Percentiles rank a stretch among this genome's conserved stretches.
phyloP scores from a whole-genome alignment of 2,113 vertebrate species.

The Anser brachyrhynchus region DNA sequence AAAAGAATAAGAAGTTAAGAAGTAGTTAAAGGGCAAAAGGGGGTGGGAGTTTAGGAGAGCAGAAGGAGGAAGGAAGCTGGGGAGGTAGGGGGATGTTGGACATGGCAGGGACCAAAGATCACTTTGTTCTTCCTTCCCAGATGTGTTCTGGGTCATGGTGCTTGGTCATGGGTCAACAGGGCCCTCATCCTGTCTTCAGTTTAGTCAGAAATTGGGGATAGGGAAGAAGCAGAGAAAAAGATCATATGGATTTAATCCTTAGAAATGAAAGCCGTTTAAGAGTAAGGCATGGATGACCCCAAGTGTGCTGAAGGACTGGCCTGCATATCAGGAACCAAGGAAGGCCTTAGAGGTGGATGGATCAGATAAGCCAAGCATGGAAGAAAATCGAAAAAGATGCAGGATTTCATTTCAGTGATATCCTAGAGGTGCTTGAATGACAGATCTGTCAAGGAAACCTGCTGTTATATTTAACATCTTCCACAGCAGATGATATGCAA shows the following conservation, averaged over 20 bases:
- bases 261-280: neutral
- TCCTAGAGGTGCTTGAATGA: neutral
- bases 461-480: neutral
- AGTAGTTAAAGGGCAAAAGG: neutral
- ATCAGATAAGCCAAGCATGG: neutral
- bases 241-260: conserved; percentile 7
- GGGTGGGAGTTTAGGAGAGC: neutral
- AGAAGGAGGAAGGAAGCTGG: neutral
- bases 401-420: neutral
- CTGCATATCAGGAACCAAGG: neutral
- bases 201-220: neutral
- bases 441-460: neutral
- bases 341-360: neutral
- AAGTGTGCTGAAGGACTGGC: neutral
- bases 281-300: neutral
- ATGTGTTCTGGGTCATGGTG: conserved; percentile 24
- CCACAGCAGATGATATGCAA: neutral
- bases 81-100: neutral
- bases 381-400: neutral
- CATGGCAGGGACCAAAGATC: neutral
- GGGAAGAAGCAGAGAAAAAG: neutral
- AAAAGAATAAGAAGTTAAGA: neutral
- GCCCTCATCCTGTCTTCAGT: neutral
- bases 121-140: neutral
- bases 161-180: neutral